Percentiles rank a stretch among this genome's conserved stretches.
Evolutionary conservation across 2,797 vertebrate genomes (phyloP).

Genomic region (Xyrichtys novacula): DNA sequence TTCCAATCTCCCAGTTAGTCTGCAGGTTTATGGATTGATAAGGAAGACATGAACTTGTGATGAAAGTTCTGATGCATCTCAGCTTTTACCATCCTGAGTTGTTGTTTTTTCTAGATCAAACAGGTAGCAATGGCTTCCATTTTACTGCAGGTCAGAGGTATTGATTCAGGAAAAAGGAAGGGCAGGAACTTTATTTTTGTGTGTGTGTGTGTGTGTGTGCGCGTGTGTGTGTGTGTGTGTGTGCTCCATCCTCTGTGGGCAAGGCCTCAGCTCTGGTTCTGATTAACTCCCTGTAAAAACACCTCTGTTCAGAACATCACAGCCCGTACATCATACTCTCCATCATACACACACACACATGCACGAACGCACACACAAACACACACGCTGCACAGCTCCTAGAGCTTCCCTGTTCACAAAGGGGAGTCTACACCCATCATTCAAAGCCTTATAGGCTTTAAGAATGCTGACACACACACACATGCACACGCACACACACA

Average conservation of each 20-base stretch:
- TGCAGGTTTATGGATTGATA: too few species aligned
- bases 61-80: background rate
- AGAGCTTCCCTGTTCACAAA: slow-evolving; percentile 76
- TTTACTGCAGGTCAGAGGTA: slow-evolving; percentile 16
- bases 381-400: slow-evolving; percentile 62
- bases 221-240: slow-evolving; percentile 9
- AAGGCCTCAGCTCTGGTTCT: slow-evolving; percentile 74
- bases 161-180: slow-evolving; percentile 21
- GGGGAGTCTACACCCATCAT: slow-evolving; percentile 77
- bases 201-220: slow-evolving; percentile 21
- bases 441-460: slow-evolving; percentile 72
- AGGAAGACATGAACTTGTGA: background rate
- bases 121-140: background rate
- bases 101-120: background rate
- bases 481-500: slow-evolving; percentile 49
- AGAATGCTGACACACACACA: slow-evolving; percentile 71
- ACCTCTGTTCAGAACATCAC: slow-evolving; percentile 79
- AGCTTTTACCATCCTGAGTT: background rate
- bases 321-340: slow-evolving; percentile 75
- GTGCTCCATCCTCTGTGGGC: slow-evolving; percentile 53
- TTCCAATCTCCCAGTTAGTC: too few species aligned
- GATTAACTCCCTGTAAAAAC: slow-evolving; percentile 81
- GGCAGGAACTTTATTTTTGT: background rate
- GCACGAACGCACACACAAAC: slow-evolving; percentile 4
- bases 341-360: slow-evolving; percentile 29